Percentiles rank a stretch among this genome's conserved stretches.
Evolutionary conservation across 2,797 vertebrate genomes (phyloP).

Genomic region (Parambassis ranga): DNA sequence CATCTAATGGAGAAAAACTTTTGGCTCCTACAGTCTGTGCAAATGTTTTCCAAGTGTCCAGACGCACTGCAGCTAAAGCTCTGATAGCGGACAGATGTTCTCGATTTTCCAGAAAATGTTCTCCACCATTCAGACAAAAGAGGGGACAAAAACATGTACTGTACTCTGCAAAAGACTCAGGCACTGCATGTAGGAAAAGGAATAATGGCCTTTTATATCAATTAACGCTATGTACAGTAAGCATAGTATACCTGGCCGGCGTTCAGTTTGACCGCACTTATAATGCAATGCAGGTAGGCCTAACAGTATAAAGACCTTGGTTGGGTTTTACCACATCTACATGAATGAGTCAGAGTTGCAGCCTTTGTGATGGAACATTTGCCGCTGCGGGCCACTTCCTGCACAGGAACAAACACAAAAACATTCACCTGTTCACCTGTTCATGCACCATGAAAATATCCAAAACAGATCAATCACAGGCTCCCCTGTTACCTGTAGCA

Average conservation of each 20-base stretch:
- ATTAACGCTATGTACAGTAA: too few species aligned
- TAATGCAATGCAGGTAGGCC: too few species aligned
- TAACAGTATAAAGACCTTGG: too few species aligned
- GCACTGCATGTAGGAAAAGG: neutral
- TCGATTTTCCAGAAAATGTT: slow-evolving; percentile 67
- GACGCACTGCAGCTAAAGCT: slow-evolving; percentile 68
- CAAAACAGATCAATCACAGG: slow-evolving; percentile 5
- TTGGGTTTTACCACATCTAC: slow-evolving; percentile 28
- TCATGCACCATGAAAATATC: neutral
- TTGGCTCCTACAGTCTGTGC: slow-evolving; percentile 68
- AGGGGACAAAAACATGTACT: neutral
- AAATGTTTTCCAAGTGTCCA: slow-evolving; percentile 79
- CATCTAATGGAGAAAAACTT: slow-evolving; percentile 55
- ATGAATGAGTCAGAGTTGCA: slow-evolving; percentile 40
- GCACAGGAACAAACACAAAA: slow-evolving; percentile 33
- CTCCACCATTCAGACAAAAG: slow-evolving; percentile 32
- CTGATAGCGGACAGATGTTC: slow-evolving; percentile 79
- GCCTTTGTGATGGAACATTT: slow-evolving; percentile 32
- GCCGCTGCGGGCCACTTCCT: slow-evolving; percentile 51
- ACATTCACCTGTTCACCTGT: slow-evolving; percentile 25
- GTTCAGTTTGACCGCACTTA: too few species aligned
- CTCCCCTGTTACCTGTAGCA: too few species aligned
- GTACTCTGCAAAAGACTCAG: neutral
- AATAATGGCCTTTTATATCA: neutral
- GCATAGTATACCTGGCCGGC: too few species aligned